A percentile compares a stretch with the other conserved stretches of the same genome.
Conservation (phyloP, 2,888 invertebrate genomes). For the Lasioglossum vierecki region DNA sequence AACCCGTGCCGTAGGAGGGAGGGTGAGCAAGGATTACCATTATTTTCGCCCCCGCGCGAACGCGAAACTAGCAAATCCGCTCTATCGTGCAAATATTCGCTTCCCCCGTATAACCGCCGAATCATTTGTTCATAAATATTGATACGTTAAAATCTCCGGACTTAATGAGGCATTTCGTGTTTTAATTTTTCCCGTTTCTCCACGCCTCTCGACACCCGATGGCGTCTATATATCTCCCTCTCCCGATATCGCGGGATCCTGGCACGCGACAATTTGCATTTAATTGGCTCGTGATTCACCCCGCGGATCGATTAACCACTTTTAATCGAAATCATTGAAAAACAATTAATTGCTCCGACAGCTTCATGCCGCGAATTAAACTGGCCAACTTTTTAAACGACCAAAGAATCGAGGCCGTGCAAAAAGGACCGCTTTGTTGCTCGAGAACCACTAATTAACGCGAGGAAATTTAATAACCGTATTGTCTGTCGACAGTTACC, state of each 20-base stretch:
- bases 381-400: not conserved
- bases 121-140: slow-evolving; percentile 70
- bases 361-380: not conserved
- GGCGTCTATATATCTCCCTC: not conserved
- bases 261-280: slow-evolving; percentile 50
- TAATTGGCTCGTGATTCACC: slow-evolving; percentile 53
- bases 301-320: slow-evolving; percentile 42
- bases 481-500: not conserved
- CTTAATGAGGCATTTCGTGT: slow-evolving; percentile 60
- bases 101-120: slow-evolving; percentile 51
- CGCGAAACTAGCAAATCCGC: slow-evolving; percentile 63
- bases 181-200: slow-evolving; percentile 52
- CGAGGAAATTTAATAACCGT: not conserved
- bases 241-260: slow-evolving; percentile 33
- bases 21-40: slow-evolving; percentile 66
- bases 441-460: not conserved
- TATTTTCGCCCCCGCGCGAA: slow-evolving; percentile 61
- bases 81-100: slow-evolving; percentile 64
- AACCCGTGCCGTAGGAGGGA: slow-evolving; percentile 38
- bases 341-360: slow-evolving; percentile 22
- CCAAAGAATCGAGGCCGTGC: not conserved
- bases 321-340: slow-evolving; percentile 37
- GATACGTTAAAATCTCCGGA: slow-evolving; percentile 58
- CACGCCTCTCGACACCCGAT: not conserved
- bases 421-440: not conserved